Evolutionary conservation across 2,888 invertebrate genomes (phyloP).

Genomic region (Hypomecis atomaria): DNA sequence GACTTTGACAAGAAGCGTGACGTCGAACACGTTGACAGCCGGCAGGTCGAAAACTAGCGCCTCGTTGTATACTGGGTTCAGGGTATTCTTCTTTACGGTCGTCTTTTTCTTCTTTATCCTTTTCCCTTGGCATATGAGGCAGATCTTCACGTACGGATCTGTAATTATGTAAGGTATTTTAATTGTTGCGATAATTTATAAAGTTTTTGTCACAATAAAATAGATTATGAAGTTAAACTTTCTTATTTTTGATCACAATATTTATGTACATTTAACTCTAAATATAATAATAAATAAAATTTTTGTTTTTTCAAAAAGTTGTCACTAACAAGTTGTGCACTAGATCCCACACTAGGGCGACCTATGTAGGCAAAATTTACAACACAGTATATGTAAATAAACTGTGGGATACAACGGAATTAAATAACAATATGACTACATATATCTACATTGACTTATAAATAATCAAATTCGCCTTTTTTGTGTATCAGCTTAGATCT

Average conservation of each 20-base stretch:
- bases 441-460: too few relatives aligned
- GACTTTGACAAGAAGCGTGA: constrained; percentile 92
- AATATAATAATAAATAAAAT: too few relatives aligned
- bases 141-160: constrained; percentile 98
- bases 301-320: neutral
- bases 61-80: constrained; percentile 96
- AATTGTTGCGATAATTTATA: constrained; percentile 40
- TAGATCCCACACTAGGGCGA: too few relatives aligned
- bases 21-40: constrained; percentile 91
- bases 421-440: too few relatives aligned
- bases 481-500: too few relatives aligned
- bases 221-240: constrained; percentile 32
- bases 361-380: too few relatives aligned
- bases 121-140: constrained; percentile 93
- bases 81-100: constrained; percentile 93
- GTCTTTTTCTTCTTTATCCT: constrained; percentile 97
- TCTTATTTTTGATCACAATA: neutral
- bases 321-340: too few relatives aligned
- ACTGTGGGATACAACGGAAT: too few relatives aligned
- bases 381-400: too few relatives aligned
- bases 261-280: neutral
- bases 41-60: constrained; percentile 97
- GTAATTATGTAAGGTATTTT: constrained; percentile 33
- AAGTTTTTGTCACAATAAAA: constrained; percentile 54
- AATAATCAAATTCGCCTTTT: too few relatives aligned